phyloP scores from a whole-genome alignment of 2,113 vertebrate genomes.

The Myotis davidii region DNA sequence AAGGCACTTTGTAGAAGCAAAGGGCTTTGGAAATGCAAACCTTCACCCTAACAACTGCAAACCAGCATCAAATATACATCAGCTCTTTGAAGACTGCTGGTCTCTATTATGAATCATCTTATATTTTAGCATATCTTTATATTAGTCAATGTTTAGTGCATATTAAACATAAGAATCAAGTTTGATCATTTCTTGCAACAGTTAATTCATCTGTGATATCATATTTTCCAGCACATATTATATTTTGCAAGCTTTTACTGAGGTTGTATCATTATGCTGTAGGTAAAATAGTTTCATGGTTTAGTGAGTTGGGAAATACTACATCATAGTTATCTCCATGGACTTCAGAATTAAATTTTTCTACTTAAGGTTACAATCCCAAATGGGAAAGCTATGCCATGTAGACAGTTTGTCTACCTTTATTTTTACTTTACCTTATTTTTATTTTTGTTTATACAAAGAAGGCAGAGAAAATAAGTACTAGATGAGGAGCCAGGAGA shows the following conservation, averaged over 20 bases:
- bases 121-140: constrained; percentile 33
- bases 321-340: not conserved
- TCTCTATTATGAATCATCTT: not conserved
- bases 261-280: not conserved
- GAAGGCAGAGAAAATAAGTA: not conserved
- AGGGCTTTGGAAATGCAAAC: not conserved
- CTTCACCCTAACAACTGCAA: not conserved
- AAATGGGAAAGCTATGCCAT: not conserved
- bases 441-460: constrained; percentile 17
- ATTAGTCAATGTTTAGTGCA: constrained; percentile 68
- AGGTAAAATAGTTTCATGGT: not conserved
- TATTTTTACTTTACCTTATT: too few relatives aligned
- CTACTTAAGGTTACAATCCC: not conserved
- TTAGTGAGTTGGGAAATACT: not conserved
- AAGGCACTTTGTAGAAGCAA: not conserved
- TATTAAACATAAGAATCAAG: constrained; percentile 53
- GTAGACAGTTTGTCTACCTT: not conserved
- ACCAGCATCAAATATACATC: not conserved
- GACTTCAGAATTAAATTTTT: not conserved
- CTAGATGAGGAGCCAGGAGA: not conserved
- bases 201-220: constrained; percentile 35
- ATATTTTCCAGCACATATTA: not conserved
- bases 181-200: constrained; percentile 71
- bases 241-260: not conserved
- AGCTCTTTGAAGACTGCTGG: not conserved